Conservation (phyloP, 2,888 invertebrate species). For the Apomyelois bistriatella region DNA sequence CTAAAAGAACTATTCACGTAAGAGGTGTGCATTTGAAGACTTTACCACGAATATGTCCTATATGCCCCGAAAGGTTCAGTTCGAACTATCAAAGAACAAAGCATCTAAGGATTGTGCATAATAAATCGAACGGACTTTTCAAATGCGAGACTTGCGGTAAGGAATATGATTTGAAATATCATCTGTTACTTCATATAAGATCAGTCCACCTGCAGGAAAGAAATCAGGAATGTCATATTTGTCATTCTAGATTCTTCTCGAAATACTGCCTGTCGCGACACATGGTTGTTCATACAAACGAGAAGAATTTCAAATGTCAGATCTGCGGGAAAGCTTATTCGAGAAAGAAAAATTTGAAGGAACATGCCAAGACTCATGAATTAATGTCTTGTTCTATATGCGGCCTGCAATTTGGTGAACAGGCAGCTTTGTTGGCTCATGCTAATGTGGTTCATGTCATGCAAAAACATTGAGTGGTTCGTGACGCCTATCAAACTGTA, state of each 20-base stretch:
- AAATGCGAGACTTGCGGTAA: slow-evolving; percentile 56
- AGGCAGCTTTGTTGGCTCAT: slow-evolving; percentile 33
- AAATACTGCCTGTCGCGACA: slow-evolving; percentile 66
- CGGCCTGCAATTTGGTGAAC: slow-evolving; percentile 36
- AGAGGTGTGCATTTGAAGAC: slow-evolving; percentile 57
- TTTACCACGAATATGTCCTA: slow-evolving; percentile 48
- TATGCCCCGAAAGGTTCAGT: slow-evolving; percentile 59
- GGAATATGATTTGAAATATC: slow-evolving; percentile 57
- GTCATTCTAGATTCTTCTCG: slow-evolving; percentile 56
- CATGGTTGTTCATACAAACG: slow-evolving; percentile 72
- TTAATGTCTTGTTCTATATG: slow-evolving; percentile 37
- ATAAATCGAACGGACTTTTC: slow-evolving; percentile 42
- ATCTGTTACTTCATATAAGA: slow-evolving; percentile 51
- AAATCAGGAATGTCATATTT: slow-evolving; percentile 54
- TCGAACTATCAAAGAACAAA: slow-evolving; percentile 59
- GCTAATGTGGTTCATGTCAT: slow-evolving; percentile 32
- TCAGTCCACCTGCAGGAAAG: slow-evolving; percentile 61
- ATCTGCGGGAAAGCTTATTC: slow-evolving; percentile 69
- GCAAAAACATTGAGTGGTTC: slow-evolving; percentile 4
- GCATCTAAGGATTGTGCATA: slow-evolving; percentile 56
- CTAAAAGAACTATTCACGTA: slow-evolving; percentile 49
- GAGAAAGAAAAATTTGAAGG: slow-evolving; percentile 45
- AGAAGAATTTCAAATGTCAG: slow-evolving; percentile 68
- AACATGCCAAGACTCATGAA: slow-evolving; percentile 49
- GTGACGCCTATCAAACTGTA: too few relatives aligned